A percentile compares a stretch with the other conserved stretches of the same genome.
These are phyloP conservation scores for Bursaphelenchus okinawaensis DNA, from an alignment of 2,888 invertebrate genomes.

Conservation along the genomic window DNA sequence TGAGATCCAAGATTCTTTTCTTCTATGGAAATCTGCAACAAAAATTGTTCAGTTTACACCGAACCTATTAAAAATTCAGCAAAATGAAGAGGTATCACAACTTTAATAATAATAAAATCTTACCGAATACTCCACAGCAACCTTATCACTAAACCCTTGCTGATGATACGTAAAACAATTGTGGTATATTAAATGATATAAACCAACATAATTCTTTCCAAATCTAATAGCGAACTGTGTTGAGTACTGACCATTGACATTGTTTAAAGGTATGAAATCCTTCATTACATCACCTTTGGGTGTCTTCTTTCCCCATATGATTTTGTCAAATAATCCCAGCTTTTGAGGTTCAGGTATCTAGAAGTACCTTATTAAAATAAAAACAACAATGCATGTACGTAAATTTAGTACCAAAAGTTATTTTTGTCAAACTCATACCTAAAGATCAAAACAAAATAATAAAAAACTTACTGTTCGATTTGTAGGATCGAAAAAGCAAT, in stretches of 20 bases:
- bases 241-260: constrained; percentile 20
- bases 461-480: constrained; percentile 14
- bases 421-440: constrained; percentile 21
- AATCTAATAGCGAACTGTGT: constrained; percentile 52
- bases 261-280: constrained; percentile 32
- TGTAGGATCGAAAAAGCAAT: constrained; percentile 23
- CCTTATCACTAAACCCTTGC: constrained; percentile 49
- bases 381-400: too few relatives aligned
- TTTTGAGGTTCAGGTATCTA: neutral
- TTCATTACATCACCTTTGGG: constrained; percentile 7
- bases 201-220: constrained; percentile 66
- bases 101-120: too few relatives aligned
- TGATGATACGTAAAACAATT: constrained; percentile 70
- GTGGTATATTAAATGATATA: constrained; percentile 90
- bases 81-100: too few relatives aligned
- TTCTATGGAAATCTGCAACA: constrained; percentile 72
- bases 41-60: neutral
- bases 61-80: too few relatives aligned
- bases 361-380: too few relatives aligned
- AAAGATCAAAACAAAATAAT: too few relatives aligned
- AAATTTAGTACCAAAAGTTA: neutral
- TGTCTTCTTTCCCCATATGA: neutral
- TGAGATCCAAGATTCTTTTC: constrained; percentile 69
- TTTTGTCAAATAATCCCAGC: neutral
- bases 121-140: constrained; percentile 51